Evolutionary conservation across 2,797 vertebrate genomes (phyloP).

Genomic region (Parotocinclus haroldoi): DNA sequence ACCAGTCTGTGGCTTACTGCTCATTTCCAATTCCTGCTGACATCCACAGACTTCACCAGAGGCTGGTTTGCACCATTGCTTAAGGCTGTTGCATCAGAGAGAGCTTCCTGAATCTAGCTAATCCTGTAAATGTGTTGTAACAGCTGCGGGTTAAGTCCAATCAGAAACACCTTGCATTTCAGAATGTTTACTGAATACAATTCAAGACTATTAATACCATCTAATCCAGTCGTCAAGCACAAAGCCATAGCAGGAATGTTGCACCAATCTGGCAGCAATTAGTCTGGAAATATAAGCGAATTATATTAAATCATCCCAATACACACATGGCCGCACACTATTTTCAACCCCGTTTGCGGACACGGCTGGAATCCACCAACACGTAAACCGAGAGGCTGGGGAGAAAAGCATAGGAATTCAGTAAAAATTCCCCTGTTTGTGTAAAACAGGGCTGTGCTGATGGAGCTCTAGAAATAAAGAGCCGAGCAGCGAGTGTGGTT

Average conservation of each 20-base stretch:
- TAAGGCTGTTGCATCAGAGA: too few relatives aligned
- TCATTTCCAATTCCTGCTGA: too few relatives aligned
- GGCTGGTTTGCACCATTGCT: not conserved
- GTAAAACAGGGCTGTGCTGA: constrained; percentile 60
- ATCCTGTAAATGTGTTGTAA: too few relatives aligned
- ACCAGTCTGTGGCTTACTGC: too few relatives aligned
- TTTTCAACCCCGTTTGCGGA: constrained; percentile 16
- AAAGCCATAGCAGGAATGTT: not conserved
- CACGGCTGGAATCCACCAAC: constrained; percentile 28
- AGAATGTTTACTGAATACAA: too few relatives aligned
- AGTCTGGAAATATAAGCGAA: constrained; percentile 2
- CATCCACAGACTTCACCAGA: constrained; percentile 9
- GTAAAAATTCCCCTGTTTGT: constrained; percentile 47
- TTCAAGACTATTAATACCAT: too few relatives aligned
- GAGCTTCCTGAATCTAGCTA: not conserved
- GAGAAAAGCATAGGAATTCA: constrained; percentile 59
- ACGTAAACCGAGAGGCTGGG: constrained; percentile 55
- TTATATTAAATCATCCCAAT: constrained; percentile 3
- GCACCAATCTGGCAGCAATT: constrained; percentile 9
- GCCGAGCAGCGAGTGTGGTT: constrained; percentile 69
- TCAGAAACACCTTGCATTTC: too few relatives aligned
- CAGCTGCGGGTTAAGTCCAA: too few relatives aligned
- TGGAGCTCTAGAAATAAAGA: constrained; percentile 74
- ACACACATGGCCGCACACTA: constrained; percentile 5
- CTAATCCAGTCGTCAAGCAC: too few relatives aligned